Conservation (phyloP, 2,888 invertebrate genomes). For the Microctonus brassicae region DNA sequence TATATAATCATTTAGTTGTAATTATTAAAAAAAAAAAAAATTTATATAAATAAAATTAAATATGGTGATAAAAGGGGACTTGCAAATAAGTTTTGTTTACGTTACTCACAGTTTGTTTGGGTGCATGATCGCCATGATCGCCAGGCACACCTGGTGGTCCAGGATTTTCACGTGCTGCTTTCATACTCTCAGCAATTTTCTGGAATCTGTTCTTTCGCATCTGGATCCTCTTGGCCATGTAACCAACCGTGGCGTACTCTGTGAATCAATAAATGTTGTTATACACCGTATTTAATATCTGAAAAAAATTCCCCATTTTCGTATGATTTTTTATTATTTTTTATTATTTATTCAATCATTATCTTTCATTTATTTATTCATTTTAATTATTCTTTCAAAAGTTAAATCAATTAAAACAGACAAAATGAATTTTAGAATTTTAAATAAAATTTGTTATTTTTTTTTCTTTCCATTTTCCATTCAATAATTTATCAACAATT, state of each 20-base stretch:
- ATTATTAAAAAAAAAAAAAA: no score
- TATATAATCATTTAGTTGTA: no score
- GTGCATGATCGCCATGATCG: conserved; percentile 77
- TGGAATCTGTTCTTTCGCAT: conserved; percentile 96
- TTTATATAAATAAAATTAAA: conserved; percentile 6
- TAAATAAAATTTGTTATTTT: not conserved
- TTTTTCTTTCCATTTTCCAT: not conserved
- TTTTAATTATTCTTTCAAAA: not conserved
- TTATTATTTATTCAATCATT: no score
- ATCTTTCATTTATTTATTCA: conserved; percentile 39
- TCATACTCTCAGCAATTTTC: conserved; percentile 93
- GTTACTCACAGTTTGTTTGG: conserved; percentile 83
- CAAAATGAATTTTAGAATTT: no score
- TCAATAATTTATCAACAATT: not conserved
- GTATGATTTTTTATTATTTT: not conserved
- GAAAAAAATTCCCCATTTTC: not conserved
- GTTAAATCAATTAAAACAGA: not conserved
- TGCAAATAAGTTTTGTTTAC: conserved; percentile 50
- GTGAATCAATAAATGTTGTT: conserved; percentile 57
- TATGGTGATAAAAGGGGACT: conserved; percentile 19
- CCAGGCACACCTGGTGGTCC: conserved; percentile 76
- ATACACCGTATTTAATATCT: conserved; percentile 33
- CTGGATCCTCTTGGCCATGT: conserved; percentile 97
- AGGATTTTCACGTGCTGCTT: conserved; percentile 81
- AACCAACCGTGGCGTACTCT: conserved; percentile 98